A percentile compares a stretch with the other conserved stretches of the same genome.
phyloP scores from a whole-genome alignment of 2,888 invertebrate genomes.

The Caenorhabditis virilis region DNA sequence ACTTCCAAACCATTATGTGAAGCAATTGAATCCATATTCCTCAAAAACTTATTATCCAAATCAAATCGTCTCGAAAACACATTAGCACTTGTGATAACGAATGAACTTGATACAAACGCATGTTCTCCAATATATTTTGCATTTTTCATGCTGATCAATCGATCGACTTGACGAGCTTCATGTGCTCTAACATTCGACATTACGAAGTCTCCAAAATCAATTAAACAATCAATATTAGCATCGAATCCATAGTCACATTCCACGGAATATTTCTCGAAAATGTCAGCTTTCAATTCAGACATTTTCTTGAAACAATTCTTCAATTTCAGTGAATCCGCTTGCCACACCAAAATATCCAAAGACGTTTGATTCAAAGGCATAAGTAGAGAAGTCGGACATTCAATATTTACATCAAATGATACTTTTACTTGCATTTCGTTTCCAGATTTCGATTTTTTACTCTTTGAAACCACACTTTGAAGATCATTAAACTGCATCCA shows the following conservation, averaged over 20 bases:
- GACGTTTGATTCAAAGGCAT: constrained; percentile 60
- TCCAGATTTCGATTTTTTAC: constrained; percentile 32
- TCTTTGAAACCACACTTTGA: constrained; percentile 76
- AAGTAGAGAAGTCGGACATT: constrained; percentile 41
- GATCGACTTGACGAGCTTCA: constrained; percentile 37
- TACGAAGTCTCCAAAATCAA: constrained; percentile 49
- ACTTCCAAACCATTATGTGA: constrained; percentile 51
- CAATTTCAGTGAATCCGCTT: constrained; percentile 39
- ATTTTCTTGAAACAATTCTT: constrained; percentile 47
- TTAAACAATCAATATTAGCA: constrained; percentile 54
- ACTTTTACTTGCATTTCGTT: constrained; percentile 16
- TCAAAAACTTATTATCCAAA: constrained; percentile 47
- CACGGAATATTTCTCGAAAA: constrained; percentile 40
- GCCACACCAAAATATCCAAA: constrained; percentile 36
- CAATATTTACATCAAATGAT: constrained; percentile 37
- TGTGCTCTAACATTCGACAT: constrained; percentile 35
- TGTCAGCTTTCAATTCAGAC: constrained; percentile 16
- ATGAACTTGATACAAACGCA: constrained; percentile 44
- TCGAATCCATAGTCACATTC: constrained; percentile 45
- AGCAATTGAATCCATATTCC: constrained; percentile 56
- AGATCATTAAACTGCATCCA: constrained; percentile 80
- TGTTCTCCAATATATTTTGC: constrained; percentile 31
- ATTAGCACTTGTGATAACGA: constrained; percentile 33
- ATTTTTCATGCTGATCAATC: constrained; percentile 14
- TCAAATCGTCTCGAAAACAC: constrained; percentile 51